These are phyloP conservation scores for Agrenia bidenticulata DNA, from an alignment of 2,888 invertebrate species.

Conservation along the genomic window DNA sequence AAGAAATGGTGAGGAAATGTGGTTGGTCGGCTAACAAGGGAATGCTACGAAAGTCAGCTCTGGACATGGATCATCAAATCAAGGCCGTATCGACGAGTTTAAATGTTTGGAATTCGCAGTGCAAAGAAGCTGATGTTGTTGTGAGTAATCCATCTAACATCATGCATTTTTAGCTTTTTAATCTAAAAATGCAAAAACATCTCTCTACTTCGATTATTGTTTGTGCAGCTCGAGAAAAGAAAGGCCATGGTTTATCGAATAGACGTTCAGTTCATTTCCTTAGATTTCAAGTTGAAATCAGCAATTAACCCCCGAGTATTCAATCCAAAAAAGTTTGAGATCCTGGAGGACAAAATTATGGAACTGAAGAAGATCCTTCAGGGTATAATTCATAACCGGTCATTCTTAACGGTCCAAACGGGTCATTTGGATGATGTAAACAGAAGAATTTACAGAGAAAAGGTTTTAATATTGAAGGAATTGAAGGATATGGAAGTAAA, in stretches of 20 bases:
- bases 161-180: too few species aligned
- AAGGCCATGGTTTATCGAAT: constrained; percentile 7
- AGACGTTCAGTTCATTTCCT: constrained; percentile 5
- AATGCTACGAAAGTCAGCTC: constrained; percentile 6
- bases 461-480: constrained; percentile 20
- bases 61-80: constrained; percentile 15
- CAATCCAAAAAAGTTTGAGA: constrained; percentile 6
- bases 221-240: constrained; percentile 7
- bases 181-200: too few species aligned
- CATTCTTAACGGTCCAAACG: constrained; percentile 28
- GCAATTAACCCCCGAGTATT: constrained; percentile 2
- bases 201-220: too few species aligned
- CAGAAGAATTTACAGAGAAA: constrained; percentile 23
- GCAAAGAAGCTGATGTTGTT: constrained; percentile 1
- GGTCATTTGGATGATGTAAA: constrained; percentile 28
- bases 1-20: constrained; percentile 22
- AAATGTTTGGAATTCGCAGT: neutral
- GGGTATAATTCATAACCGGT: constrained; percentile 20
- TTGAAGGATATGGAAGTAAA: constrained; percentile 21
- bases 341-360: constrained; percentile 8
- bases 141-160: neutral
- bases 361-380: constrained; percentile 24
- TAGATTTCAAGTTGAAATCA: neutral
- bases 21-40: constrained; percentile 19
- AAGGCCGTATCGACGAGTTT: neutral